Evolutionary conservation across 2,888 invertebrate species (phyloP).

Genomic region (Troides helena): DNA sequence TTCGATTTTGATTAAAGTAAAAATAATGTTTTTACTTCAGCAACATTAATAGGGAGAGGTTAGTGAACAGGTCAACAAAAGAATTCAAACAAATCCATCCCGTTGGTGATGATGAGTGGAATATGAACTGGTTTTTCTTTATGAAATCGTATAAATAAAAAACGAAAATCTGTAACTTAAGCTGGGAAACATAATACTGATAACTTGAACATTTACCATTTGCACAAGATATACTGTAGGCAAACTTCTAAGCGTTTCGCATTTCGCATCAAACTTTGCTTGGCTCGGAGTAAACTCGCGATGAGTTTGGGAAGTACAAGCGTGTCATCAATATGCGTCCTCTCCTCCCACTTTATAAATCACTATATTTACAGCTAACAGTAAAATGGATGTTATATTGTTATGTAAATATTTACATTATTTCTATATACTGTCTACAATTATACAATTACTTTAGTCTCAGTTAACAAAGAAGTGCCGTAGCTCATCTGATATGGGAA

Average conservation of each 20-base stretch:
- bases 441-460: neutral
- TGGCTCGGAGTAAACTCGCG: slow-evolving; percentile 14
- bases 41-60: neutral
- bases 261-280: slow-evolving; percentile 24
- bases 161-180: neutral
- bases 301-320: slow-evolving; percentile 16
- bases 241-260: slow-evolving; percentile 21
- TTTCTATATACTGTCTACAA: no score
- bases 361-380: neutral
- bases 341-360: slow-evolving; percentile 2
- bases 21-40: neutral
- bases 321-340: slow-evolving; percentile 11
- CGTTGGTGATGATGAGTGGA: no score
- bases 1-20: slow-evolving; percentile 1
- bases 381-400: no score
- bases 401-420: no score
- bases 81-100: no score
- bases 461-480: slow-evolving; percentile 31
- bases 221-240: neutral
- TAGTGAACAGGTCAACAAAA: no score
- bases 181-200: neutral
- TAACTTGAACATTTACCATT: neutral
- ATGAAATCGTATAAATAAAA: neutral
- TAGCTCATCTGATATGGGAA: slow-evolving; percentile 35
- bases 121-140: no score